A percentile compares a stretch with the other conserved stretches of the same genome.
Evolutionary conservation across 2,888 invertebrate species (phyloP).

Genomic region (Erebia aethiops): DNA sequence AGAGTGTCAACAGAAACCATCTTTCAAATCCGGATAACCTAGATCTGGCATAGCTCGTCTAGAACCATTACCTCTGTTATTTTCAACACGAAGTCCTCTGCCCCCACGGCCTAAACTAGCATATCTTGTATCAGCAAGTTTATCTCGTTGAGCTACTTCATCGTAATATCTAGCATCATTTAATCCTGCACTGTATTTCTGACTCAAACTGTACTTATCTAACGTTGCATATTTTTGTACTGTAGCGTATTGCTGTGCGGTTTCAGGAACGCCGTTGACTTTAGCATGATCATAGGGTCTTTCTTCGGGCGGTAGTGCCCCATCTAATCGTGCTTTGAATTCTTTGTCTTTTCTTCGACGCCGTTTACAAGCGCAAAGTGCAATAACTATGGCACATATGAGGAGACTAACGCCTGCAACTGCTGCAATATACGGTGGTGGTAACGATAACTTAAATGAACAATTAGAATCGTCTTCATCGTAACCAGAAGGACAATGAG

Average conservation of each 20-base stretch:
- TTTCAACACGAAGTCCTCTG: slow-evolving; percentile 68
- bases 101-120: slow-evolving; percentile 77
- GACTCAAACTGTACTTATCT: slow-evolving; percentile 81
- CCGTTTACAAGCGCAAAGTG: slow-evolving; percentile 84
- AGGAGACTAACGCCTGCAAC: slow-evolving; percentile 85
- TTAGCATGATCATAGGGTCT: slow-evolving; percentile 84
- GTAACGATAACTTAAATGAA: slow-evolving; percentile 86
- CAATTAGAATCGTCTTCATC: slow-evolving; percentile 91
- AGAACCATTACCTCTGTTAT: slow-evolving; percentile 69
- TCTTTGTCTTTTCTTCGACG: slow-evolving; percentile 84
- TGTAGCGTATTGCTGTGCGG: slow-evolving; percentile 73
- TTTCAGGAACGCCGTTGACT: slow-evolving; percentile 73
- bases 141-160: slow-evolving; percentile 79
- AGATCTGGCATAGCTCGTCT: slow-evolving; percentile 75
- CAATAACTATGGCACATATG: slow-evolving; percentile 81
- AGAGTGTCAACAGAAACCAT: slow-evolving; percentile 89
- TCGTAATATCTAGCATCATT: slow-evolving; percentile 80
- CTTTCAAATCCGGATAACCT: slow-evolving; percentile 85
- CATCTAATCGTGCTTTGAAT: slow-evolving; percentile 84
- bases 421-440: slow-evolving; percentile 86
- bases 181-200: slow-evolving; percentile 79
- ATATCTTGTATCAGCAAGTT: slow-evolving; percentile 77
- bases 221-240: slow-evolving; percentile 81
- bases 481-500: slow-evolving; percentile 91
- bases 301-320: slow-evolving; percentile 82